Conservation (phyloP, 2,797 vertebrate genomes). For the Dendrocincla fuliginosa region DNA sequence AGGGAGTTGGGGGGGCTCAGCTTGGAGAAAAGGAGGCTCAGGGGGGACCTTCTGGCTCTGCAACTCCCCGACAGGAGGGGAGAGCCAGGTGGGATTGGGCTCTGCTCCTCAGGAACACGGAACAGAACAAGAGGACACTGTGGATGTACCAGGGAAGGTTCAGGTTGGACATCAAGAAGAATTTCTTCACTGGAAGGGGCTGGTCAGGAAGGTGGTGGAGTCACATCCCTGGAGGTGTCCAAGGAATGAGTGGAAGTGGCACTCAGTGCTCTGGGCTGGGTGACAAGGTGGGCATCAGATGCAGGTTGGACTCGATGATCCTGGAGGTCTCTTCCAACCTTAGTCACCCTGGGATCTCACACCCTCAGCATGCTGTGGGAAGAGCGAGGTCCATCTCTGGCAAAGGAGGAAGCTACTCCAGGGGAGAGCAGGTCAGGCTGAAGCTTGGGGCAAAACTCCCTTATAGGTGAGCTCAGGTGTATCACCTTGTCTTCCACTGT, state of each 20-base stretch:
- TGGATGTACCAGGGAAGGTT: fast-evolving
- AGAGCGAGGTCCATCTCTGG: background rate
- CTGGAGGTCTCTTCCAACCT: background rate
- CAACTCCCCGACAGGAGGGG: background rate
- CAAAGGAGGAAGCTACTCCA: background rate
- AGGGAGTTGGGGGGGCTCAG: background rate
- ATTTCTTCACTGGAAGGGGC: background rate
- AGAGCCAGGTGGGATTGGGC: fast-evolving
- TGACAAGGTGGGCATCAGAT: background rate
- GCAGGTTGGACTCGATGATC: background rate
- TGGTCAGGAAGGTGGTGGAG: background rate
- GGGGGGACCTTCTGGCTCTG: background rate
- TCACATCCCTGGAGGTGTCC: background rate
- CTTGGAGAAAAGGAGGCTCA: background rate
- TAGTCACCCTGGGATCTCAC: background rate
- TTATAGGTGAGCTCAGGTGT: fast-evolving
- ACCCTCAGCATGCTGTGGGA: background rate
- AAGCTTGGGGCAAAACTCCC: background rate
- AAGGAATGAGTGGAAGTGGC: fast-evolving
- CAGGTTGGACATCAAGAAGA: background rate
- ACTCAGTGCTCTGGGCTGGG: background rate
- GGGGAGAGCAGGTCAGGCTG: background rate
- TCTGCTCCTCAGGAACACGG: background rate
- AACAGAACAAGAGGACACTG: fast-evolving
- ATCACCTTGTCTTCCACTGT: fast-evolving